Base-by-base conservation (phyloP, 2,113 vertebrate genomes). In the Danionella cerebrum region DNA sequence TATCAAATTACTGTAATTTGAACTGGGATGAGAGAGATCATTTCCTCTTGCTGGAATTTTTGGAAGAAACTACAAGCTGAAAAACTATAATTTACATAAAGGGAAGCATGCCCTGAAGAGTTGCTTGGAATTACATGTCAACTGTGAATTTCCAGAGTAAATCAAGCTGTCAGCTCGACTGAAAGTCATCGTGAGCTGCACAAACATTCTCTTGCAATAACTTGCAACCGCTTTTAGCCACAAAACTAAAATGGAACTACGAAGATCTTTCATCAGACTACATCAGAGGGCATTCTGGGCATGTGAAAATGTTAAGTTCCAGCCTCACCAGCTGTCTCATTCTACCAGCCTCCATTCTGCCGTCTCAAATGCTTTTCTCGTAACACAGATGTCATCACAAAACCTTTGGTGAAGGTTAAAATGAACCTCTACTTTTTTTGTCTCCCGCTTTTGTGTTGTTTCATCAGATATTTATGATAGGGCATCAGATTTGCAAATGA, bases 361-460 rank as follows among this genome's bases (percentile, higher is more conserved):
- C 5, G 14, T 27, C 25, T 29, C 5, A 45, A 53, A 19, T 4
- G 51, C 16, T 53, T 16, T 53, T 53, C 58, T 60, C 25, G 11
- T 60, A 60, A 29, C 24, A 12, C 41, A 60, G 58, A 60, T 60
- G 58, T 44, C 58, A 60, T 6, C 41, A 60, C 58, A 60, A 60
- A 60, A 44, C 39, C 25, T 27, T 14, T 44, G 39, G 24, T 41
- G 38, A 8, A 27, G 55, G 14, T 9, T 4, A 13, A 4, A 42
- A 18, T 24, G 14, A n/a, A 5, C 7, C 39, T 60, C 29, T 41
- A 25, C 57, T 44, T 13, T 11, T 16, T 4, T 45, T 60, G 24
- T 59, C 22, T 21, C 25, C 4, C 39, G 38, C 25, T 27, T 45
- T 21, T 13, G 44, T 39, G n/a, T 22, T 5, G 3, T 25, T 31